Evolutionary conservation across 2,888 invertebrate species (phyloP), one percentile per base, ranked within the genome.

Genomic region (Ennomos erosarius): DNA sequence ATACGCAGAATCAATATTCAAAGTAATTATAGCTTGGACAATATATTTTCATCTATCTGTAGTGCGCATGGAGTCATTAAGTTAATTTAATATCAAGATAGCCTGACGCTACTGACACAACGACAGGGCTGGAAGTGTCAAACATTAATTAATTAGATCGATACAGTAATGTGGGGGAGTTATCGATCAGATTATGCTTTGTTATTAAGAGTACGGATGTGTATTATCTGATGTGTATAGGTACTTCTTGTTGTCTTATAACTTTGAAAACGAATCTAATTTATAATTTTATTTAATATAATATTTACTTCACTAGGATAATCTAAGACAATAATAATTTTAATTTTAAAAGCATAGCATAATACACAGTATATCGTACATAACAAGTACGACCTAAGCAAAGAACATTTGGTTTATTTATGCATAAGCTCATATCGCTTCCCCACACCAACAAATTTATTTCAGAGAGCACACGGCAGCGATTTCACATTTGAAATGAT

Each of bases 401-500:
- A 33, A 43, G 10, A 1, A 42, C 13, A 33, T 12, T 26, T 33
- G 43, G 43, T 55, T 42, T 49, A 48, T 53, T 36, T 44, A 57
- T 52, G 44, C 43, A 50, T 26, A 54, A 48, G 47, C 46, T 46
- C 46, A 10, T 48, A 55, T 47, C 34, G 43, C 54, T 35, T 59
- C 55, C 47, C 57, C 63, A 56, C 69, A 51, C 66, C 62, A 47
- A 71, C 58, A 68, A 61, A 54, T 69, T 70, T 56, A 58, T 69
- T 68, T 67, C 59, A 52, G 38, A 59, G 54, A 68, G 67, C 66
- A 63, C 64, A 68, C 63, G 56, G 59, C 56, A 62, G 68, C 70
- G 70, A 75, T 77, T 75, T 68, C 63, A 64, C 69, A 64, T 69
- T 69, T 55, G 44, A 59, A 74, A 77, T 67, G 67, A 74, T 64